Evolutionary conservation across 2,113 vertebrate genomes (phyloP).

Genomic region (Ceyx margarethae): DNA sequence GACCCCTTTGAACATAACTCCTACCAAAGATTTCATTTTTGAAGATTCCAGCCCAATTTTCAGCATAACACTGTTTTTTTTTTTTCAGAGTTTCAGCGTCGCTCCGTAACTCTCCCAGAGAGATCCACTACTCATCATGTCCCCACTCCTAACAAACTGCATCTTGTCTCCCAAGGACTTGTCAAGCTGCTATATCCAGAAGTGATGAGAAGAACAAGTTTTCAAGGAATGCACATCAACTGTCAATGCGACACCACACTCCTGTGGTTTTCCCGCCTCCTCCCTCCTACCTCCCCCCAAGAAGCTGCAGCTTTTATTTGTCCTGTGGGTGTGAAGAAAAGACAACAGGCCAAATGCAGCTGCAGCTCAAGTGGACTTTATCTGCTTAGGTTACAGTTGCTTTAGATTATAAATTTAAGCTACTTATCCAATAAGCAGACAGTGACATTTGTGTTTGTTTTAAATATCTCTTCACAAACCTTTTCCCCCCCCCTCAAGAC

Average conservation of each 20-base stretch:
- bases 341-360: not conserved
- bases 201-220: not conserved
- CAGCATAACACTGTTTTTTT: not conserved
- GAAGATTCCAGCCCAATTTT: not conserved
- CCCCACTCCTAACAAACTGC: not conserved
- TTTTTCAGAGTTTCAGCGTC: not conserved
- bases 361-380: not conserved
- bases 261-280: conserved; percentile 6
- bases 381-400: not conserved
- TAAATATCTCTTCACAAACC: not conserved
- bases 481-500: not conserved
- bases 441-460: not conserved
- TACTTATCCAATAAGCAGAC: not conserved
- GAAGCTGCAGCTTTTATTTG: conserved; percentile 12
- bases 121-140: not conserved
- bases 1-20: not conserved
- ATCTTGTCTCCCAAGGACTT: not conserved
- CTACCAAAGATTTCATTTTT: not conserved
- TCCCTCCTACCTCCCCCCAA: conserved; percentile 5
- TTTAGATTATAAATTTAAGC: not conserved
- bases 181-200: not conserved
- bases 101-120: not conserved
- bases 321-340: conserved; percentile 6
- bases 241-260: conserved; percentile 12
- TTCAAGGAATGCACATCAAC: conserved; percentile 10